phyloP scores from a whole-genome alignment of 2,113 vertebrate genomes.

The Entomyzon cyanotis region DNA sequence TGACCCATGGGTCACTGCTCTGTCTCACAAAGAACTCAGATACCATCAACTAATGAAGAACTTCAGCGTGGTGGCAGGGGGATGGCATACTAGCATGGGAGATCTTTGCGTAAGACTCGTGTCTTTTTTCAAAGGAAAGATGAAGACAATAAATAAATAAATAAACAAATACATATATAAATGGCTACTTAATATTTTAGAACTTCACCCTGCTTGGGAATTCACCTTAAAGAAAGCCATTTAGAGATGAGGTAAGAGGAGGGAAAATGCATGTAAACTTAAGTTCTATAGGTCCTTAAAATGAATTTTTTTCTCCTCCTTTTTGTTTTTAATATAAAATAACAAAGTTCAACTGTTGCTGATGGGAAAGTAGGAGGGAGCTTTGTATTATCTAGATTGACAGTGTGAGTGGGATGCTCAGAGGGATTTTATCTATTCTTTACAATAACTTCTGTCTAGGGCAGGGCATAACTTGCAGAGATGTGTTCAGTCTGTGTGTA shows the following conservation, averaged over 20 bases:
- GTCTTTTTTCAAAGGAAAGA: background rate
- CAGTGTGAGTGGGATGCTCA: background rate
- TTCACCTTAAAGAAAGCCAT: background rate
- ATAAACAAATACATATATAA: background rate
- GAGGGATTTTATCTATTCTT: background rate
- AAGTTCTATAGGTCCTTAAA: background rate
- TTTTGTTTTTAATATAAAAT: background rate
- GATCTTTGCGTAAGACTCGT: background rate
- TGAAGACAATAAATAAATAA: background rate
- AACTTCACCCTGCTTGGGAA: background rate
- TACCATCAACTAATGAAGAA: background rate
- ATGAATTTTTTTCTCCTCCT: background rate
- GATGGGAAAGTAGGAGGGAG: background rate
- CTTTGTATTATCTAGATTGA: background rate
- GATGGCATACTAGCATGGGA: background rate
- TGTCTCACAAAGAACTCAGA: background rate
- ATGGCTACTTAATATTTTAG: background rate
- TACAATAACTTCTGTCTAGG: background rate
- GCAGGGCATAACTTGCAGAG: background rate
- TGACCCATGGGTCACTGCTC: background rate
- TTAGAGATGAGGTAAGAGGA: background rate
- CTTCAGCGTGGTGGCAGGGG: fast-evolving
- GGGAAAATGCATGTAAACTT: background rate
- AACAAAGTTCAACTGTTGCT: background rate
- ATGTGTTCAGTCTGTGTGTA: background rate